A percentile compares a stretch with the other conserved stretches of the same genome.
phyloP scores from a whole-genome alignment of 2,888 invertebrate species.

The Metacarcinus magister region DNA sequence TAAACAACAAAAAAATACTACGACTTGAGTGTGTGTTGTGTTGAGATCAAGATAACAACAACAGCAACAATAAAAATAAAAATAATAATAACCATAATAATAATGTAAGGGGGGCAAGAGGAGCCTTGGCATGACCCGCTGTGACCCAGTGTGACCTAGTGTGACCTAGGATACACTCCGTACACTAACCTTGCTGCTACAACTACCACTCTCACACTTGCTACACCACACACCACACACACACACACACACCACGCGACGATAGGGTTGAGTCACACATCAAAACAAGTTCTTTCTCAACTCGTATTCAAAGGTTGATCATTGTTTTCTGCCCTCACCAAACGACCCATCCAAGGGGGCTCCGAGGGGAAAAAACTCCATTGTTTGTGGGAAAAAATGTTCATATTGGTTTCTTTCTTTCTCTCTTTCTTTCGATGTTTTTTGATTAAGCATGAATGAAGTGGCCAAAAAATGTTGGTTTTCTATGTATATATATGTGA shows the following conservation, averaged over 20 bases:
- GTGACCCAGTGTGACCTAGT: not conserved
- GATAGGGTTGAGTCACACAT: constrained; percentile 67
- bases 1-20: not conserved
- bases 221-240: not conserved
- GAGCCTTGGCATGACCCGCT: not conserved
- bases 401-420: not conserved
- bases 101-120: not conserved
- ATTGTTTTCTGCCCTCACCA: not conserved
- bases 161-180: constrained; percentile 68
- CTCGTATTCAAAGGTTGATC: not conserved
- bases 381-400: not conserved
- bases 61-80: constrained; percentile 15
- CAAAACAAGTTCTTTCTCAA: not conserved
- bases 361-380: not conserved
- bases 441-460: not conserved
- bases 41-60: not conserved
- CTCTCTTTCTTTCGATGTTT: not conserved
- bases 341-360: not conserved
- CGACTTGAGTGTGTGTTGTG: constrained; percentile 12
- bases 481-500: not conserved
- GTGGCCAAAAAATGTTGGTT: constrained; percentile 33
- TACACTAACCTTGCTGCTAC: constrained; percentile 80
- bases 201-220: constrained; percentile 70
- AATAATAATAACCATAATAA: constrained; percentile 44
- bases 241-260: constrained; percentile 50